These are phyloP conservation scores for Tupaia tana DNA, from an alignment of 2,113 vertebrate species.

Conservation along the genomic window DNA sequence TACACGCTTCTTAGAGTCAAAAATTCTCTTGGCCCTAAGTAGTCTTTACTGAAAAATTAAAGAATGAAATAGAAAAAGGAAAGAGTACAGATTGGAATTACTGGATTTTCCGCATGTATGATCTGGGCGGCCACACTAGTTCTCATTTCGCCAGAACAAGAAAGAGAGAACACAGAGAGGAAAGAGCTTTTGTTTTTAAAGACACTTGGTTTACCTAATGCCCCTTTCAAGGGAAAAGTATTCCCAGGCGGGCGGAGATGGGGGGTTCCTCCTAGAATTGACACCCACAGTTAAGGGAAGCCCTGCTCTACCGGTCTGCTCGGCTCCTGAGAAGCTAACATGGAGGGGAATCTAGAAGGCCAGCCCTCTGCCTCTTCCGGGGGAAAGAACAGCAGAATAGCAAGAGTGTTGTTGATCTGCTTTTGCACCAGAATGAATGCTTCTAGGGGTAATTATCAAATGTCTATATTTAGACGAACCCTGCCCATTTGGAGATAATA, in stretches of 20 bases:
- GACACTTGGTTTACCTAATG: constrained; percentile 34
- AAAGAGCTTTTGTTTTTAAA: constrained; percentile 63
- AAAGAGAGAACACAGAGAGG: constrained; percentile 7
- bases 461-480: background rate
- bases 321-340: background rate
- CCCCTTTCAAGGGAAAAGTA: background rate
- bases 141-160: constrained; percentile 24
- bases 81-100: constrained; percentile 77
- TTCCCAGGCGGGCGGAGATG: background rate
- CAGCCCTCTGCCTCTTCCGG: background rate
- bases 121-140: constrained; percentile 33
- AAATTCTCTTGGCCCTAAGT: constrained; percentile 84
- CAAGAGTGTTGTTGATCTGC: rapidly evolving
- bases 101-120: constrained; percentile 72
- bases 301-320: background rate
- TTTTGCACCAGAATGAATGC: background rate
- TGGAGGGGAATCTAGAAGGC: rapidly evolving
- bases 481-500: background rate
- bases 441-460: background rate
- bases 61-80: background rate
- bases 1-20: constrained; percentile 83
- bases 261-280: background rate
- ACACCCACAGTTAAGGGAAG: background rate
- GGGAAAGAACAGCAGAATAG: too few relatives aligned
- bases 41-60: constrained; percentile 70